Evolutionary conservation across 2,888 invertebrate genomes (phyloP).

Genomic region (Cremastinae sp.): DNA sequence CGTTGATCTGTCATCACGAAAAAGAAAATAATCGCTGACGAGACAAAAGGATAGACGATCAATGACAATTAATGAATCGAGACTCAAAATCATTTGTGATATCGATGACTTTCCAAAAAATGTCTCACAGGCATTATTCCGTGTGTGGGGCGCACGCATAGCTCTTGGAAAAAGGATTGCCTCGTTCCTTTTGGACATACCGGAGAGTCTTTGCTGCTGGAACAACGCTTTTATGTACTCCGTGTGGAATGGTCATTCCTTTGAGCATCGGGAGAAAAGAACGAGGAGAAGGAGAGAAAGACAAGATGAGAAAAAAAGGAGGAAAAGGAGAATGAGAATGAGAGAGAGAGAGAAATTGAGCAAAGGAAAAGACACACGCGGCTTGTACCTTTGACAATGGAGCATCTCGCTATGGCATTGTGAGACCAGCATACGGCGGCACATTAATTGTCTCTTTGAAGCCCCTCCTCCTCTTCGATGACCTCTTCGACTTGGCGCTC

Average conservation of each 20-base stretch:
- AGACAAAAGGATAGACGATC: not conserved
- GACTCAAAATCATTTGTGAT: conserved; percentile 19
- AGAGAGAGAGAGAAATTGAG: conserved; percentile 66
- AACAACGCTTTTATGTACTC: conserved; percentile 58
- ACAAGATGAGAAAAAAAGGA: conserved; percentile 72
- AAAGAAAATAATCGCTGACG: not conserved
- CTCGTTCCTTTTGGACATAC: conserved; percentile 33
- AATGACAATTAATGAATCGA: conserved; percentile 8
- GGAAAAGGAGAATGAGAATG: conserved; percentile 18
- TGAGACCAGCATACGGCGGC: conserved; percentile 68
- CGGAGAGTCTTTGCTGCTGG: conserved; percentile 31
- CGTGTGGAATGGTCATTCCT: conserved; percentile 49
- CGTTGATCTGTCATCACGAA: too few species aligned
- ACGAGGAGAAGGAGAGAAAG: conserved; percentile 63
- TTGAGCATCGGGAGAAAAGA: conserved; percentile 56
- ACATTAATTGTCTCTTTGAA: conserved; percentile 78
- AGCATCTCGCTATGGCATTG: conserved; percentile 72
- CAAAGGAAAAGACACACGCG: conserved; percentile 71
- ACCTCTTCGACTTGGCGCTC: conserved; percentile 63
- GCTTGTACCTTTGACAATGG: conserved; percentile 73
- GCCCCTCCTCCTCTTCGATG: conserved; percentile 65
- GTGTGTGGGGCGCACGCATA: conserved; percentile 9
- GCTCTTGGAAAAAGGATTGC: conserved; percentile 23
- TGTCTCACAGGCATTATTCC: not conserved
- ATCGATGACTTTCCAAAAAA: conserved; percentile 36